A percentile compares a stretch with the other conserved stretches of the same genome.
Evolutionary conservation across 1,140 invertebrate genomes (phyloP).

Genomic region (Apis florea): DNA sequence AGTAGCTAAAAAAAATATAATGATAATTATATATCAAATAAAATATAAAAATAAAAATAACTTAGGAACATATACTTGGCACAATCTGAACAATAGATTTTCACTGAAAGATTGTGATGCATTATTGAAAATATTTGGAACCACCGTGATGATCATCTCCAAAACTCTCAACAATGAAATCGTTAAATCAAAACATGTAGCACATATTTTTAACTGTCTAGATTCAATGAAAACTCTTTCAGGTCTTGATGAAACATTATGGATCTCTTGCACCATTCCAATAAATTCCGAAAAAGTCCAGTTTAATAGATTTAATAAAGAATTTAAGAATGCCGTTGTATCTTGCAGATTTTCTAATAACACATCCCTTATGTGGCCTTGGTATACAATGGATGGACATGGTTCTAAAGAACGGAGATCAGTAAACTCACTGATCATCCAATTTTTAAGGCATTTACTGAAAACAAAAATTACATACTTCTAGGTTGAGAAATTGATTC

Average conservation of each 20-base stretch:
- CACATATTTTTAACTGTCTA: conserved; percentile 90
- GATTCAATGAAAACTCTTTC: conserved; percentile 87
- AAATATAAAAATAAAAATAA: neutral
- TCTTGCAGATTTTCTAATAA: conserved; percentile 75
- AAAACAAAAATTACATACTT: conserved; percentile 72
- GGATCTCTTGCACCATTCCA: conserved; percentile 91
- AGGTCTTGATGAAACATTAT: conserved; percentile 81
- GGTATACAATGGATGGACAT: conserved; percentile 83
- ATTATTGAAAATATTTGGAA: conserved; percentile 84
- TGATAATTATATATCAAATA: neutral
- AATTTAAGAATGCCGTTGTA: conserved; percentile 87
- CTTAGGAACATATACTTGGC: conserved; percentile 80
- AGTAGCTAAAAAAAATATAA: conserved; percentile 80
- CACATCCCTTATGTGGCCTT: conserved; percentile 81
- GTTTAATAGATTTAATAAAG: conserved; percentile 90
- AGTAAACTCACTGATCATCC: neutral
- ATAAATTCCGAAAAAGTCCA: conserved; percentile 95
- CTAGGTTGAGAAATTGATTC: conserved; percentile 78
- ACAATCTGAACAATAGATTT: conserved; percentile 84
- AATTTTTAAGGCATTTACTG: conserved; percentile 7
- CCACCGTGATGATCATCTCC: conserved; percentile 88
- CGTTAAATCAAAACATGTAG: conserved; percentile 89
- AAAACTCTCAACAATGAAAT: conserved; percentile 87
- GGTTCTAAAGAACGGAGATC: conserved; percentile 80
- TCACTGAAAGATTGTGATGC: conserved; percentile 82